Evolutionary conservation across 2,113 vertebrate species (phyloP).

Genomic region (Crotalus viridis): DNA sequence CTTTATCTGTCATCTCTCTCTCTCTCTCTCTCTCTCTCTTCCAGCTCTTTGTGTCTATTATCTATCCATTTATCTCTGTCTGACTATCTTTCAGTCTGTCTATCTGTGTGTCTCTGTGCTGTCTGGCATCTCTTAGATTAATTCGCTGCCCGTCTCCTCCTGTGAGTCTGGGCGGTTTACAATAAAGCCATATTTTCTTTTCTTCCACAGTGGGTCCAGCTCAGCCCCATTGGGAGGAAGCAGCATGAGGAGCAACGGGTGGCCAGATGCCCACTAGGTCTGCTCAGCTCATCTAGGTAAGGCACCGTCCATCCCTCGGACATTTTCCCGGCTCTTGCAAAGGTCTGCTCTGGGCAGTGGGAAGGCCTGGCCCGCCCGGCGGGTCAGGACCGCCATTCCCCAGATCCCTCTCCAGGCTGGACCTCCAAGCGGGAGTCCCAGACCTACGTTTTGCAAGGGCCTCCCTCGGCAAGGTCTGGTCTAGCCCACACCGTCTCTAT

Average conservation of each 20-base stretch:
- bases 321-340: background rate
- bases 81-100: no score
- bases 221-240: background rate
- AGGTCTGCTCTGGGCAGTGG: background rate
- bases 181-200: background rate
- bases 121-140: background rate
- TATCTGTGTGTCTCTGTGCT: no score
- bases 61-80: no score
- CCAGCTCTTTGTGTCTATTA: no score
- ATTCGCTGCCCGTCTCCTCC: background rate
- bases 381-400: background rate
- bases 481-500: background rate
- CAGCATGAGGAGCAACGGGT: background rate
- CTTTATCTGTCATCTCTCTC: no score
- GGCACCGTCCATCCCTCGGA: background rate
- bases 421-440: background rate
- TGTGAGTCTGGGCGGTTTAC: background rate
- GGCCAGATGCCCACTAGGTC: slow-evolving; percentile 22
- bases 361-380: background rate
- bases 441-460: background rate
- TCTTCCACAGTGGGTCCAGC: background rate
- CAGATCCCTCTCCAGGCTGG: background rate
- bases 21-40: no score
- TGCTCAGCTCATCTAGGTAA: slow-evolving; percentile 34
- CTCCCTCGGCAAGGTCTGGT: background rate